phyloP scores from a whole-genome alignment of 2,113 vertebrate species.

The Ranitomeya variabilis region DNA sequence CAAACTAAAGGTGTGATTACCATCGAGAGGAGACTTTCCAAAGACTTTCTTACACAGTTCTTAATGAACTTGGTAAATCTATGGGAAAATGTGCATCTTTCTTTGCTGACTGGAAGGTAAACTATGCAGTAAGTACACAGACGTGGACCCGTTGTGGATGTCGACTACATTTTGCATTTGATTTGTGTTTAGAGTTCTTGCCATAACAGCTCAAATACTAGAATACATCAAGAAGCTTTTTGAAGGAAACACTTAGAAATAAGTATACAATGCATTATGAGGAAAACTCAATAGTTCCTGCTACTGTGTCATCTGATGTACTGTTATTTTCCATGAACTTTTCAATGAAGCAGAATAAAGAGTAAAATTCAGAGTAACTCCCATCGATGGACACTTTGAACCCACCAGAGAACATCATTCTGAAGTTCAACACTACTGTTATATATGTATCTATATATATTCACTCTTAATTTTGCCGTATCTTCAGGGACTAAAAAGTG shows the following conservation, averaged over 20 bases:
- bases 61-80: neutral
- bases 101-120: neutral
- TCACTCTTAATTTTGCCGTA: too few relatives aligned
- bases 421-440: too few relatives aligned
- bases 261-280: neutral
- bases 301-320: neutral
- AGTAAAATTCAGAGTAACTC: neutral
- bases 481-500: too few relatives aligned
- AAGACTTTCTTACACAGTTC: neutral
- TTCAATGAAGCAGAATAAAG: neutral
- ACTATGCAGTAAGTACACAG: neutral
- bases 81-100: neutral
- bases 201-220: neutral
- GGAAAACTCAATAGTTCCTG: neutral
- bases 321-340: neutral
- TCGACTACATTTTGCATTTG: neutral
- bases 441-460: too few relatives aligned
- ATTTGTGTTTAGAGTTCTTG: neutral
- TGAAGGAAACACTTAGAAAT: conserved; percentile 7
- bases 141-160: neutral
- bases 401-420: too few relatives aligned
- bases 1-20: neutral
- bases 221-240: neutral
- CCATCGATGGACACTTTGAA: too few relatives aligned
- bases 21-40: neutral